Percentiles rank a stretch among this genome's conserved stretches.
These are phyloP conservation scores for Ladona fulva DNA, from an alignment of 1,140 invertebrate species.

Conservation along the genomic window DNA sequence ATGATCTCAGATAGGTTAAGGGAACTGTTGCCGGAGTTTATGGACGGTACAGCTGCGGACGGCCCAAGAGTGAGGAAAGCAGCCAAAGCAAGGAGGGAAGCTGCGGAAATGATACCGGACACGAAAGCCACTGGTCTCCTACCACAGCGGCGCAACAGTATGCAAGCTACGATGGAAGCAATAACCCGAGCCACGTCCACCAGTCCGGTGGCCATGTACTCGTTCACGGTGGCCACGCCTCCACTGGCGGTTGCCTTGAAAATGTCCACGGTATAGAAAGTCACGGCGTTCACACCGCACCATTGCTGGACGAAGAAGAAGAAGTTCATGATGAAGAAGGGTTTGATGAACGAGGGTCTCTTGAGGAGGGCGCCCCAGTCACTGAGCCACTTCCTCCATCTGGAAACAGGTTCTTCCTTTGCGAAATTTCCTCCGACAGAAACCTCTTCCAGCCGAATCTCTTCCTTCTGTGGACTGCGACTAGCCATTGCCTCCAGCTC, in stretches of 20 bases:
- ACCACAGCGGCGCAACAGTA: conserved; percentile 46
- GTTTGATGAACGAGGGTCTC: conserved; percentile 39
- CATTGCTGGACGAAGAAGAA: conserved; percentile 54
- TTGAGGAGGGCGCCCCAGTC: not conserved
- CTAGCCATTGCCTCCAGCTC: conserved; percentile 37
- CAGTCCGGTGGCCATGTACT: conserved; percentile 50
- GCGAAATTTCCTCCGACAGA: not conserved
- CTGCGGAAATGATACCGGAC: conserved; percentile 45
- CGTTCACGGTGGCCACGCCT: conserved; percentile 35
- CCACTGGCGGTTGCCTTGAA: conserved; percentile 31
- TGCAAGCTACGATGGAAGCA: conserved; percentile 46
- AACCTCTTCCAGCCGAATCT: not conserved
- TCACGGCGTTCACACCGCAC: conserved; percentile 56
- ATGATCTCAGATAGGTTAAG: not conserved
- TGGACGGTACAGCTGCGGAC: conserved; percentile 26
- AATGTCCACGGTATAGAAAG: conserved; percentile 61
- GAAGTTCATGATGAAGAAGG: conserved; percentile 47
- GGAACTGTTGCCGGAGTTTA: conserved; percentile 21
- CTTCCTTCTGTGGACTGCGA: too few relatives aligned
- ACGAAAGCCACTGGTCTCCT: conserved; percentile 46
- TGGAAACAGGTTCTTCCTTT: not conserved
- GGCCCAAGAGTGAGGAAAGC: conserved; percentile 24
- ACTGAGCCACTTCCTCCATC: not conserved
- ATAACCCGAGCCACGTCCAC: conserved; percentile 58
- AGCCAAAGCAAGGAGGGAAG: conserved; percentile 42